Percentiles rank a stretch among this genome's conserved stretches.
Evolutionary conservation across 2,888 invertebrate species (phyloP).

Genomic region (Panorpa germanica): DNA sequence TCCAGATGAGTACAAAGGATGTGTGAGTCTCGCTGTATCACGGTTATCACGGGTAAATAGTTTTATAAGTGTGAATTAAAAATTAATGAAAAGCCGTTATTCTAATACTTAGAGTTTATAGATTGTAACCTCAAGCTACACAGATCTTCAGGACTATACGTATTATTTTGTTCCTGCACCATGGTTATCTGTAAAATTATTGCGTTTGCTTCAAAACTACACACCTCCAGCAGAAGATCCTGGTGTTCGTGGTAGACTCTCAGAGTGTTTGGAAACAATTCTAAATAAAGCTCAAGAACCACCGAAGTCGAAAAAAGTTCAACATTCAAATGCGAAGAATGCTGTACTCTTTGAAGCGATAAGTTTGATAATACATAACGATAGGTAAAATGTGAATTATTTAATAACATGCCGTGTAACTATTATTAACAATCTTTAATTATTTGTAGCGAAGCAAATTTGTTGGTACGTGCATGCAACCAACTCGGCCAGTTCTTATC

Average conservation of each 20-base stretch:
- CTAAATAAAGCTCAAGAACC: conserved; percentile 98
- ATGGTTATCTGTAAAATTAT: conserved; percentile 95
- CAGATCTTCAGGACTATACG: conserved; percentile 98
- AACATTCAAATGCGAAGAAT: conserved; percentile 99
- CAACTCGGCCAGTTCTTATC: conserved; percentile 97
- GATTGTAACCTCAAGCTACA: conserved; percentile 98
- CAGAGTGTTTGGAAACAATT: conserved; percentile 96
- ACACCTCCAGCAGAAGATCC: conserved; percentile 94
- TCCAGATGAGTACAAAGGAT: conserved; percentile 98
- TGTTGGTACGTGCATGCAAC: conserved; percentile 94
- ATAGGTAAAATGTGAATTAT: conserved; percentile 30
- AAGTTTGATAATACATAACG: conserved; percentile 97
- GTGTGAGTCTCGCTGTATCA: conserved; percentile 94
- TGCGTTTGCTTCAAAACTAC: conserved; percentile 92
- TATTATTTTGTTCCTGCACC: conserved; percentile 99
- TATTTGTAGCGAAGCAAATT: conserved; percentile 65
- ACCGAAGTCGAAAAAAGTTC: conserved; percentile 98
- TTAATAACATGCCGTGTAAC: background rate
- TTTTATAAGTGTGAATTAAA: conserved; percentile 6
- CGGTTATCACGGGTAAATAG: conserved; percentile 66
- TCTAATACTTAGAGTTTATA: conserved; percentile 22
- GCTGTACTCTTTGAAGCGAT: conserved; percentile 99
- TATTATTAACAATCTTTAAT: no score
- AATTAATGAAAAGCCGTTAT: no score
- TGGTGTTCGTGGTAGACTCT: conserved; percentile 84